Conservation (phyloP, 1,140 invertebrate genomes). For the Megathymus violae region DNA sequence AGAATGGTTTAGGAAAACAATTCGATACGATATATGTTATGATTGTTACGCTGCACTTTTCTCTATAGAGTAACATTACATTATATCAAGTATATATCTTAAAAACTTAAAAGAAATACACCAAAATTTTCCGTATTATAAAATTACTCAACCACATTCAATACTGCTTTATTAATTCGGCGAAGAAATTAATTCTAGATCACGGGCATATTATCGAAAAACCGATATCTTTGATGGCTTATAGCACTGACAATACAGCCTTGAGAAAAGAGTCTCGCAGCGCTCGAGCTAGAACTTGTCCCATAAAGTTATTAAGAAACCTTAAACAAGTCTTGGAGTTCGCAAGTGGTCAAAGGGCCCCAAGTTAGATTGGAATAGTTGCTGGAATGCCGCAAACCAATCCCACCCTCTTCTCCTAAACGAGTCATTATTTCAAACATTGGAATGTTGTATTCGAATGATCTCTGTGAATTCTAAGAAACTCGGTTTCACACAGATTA, state of each 20-base stretch:
- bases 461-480: neutral
- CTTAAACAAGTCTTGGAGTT: constrained; percentile 52
- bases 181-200: constrained; percentile 21
- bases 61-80: too few relatives aligned
- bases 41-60: too few relatives aligned
- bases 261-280: constrained; percentile 19
- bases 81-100: too few relatives aligned
- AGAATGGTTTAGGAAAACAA: too few relatives aligned
- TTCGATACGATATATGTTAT: too few relatives aligned
- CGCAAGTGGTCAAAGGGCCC: constrained; percentile 43
- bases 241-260: constrained; percentile 23
- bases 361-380: constrained; percentile 69
- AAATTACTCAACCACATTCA: constrained; percentile 4
- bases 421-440: constrained; percentile 15
- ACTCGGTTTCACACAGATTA: neutral
- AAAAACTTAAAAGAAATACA: too few relatives aligned
- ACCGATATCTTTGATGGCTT: constrained; percentile 25
- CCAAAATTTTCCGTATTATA: constrained; percentile 1
- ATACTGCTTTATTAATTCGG: constrained; percentile 19
- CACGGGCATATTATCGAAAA: constrained; percentile 27
- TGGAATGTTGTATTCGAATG: neutral
- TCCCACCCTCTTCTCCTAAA: constrained; percentile 34
- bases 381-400: constrained; percentile 24
- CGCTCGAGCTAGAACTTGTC: constrained; percentile 19
- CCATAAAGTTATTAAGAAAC: constrained; percentile 55